Evolutionary conservation across 1,140 invertebrate species (phyloP), one percentile per base, ranked within the genome.

Genomic region (Nomia melanderi): DNA sequence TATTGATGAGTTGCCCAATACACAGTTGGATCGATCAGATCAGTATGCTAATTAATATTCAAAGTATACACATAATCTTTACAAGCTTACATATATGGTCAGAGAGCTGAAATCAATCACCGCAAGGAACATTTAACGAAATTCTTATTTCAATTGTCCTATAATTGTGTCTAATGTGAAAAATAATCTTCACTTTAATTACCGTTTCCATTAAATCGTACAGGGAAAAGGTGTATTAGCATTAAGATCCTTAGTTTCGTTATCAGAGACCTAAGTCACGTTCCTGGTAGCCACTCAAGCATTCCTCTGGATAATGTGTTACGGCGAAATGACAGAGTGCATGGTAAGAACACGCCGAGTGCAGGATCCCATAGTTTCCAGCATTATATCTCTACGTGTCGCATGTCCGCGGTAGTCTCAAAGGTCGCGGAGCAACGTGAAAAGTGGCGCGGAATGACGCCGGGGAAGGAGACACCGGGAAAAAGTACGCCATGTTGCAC

Each of bases 321-420:
- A 25, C 27, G 53, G 39, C 12, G 11, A 39, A 74, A 75, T 59
- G 62, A 59, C 63, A 14, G 57, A 65, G 47, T 81, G 75, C 75
- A 83, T 67, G 70, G 70, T 27, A 74, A 74, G 44, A 25, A 63
- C 56, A 71, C 50, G 69, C 36, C 53, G 27, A 81, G 66, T 78
- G 79, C 79, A 69, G 56, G 62, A 56, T 73, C 82, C 74, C 67
- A 84, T 82, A 79, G 63, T 76, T 65, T 20, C 47, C 73, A 47
- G 56, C 77, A 50, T 85, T 85, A 84, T 77, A 75, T 53, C 79
- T 47, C 25, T 85, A 85, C 83, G 82, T 85, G 83, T 85, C 78
- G 78, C 62, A 47, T 76, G 77, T 72, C 77, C 78, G 74, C 82
- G 82, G 41, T 2, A 56, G 77, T 59, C 25, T 59, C 50, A 65